A percentile compares a stretch with the other conserved stretches of the same genome.
Conservation (phyloP, 1,140 invertebrate species). For the Neelides sp. region DNA sequence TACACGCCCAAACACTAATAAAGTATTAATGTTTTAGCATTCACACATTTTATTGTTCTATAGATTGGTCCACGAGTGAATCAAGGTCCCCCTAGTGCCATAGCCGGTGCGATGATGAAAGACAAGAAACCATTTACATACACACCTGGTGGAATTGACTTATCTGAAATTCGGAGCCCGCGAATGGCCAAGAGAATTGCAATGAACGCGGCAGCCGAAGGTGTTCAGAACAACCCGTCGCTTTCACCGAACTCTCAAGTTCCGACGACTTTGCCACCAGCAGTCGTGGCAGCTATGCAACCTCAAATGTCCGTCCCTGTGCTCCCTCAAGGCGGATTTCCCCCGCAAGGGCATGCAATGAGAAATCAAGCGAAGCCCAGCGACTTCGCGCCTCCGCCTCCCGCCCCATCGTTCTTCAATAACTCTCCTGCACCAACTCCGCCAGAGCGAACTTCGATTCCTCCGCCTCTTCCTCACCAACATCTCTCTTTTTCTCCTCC, state of each 20-base stretch:
- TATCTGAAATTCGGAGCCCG: conserved; percentile 77
- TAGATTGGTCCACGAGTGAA: conserved; percentile 27
- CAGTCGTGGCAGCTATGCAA: conserved; percentile 43
- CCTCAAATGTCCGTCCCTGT: conserved; percentile 57
- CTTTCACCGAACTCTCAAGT: conserved; percentile 32
- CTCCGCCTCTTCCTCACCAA: conserved; percentile 32
- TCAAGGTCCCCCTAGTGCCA: conserved; percentile 58
- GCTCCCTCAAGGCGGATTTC: conserved; percentile 43
- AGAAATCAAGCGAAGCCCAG: conserved; percentile 20
- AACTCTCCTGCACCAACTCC: conserved; percentile 7
- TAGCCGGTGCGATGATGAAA: conserved; percentile 87
- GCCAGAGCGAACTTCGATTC: conserved; percentile 33
- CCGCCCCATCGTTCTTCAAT: conserved; percentile 6
- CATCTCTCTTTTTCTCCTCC: conserved; percentile 22
- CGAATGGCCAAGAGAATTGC: conserved; percentile 70
- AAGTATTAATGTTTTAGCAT: conserved; percentile 22
- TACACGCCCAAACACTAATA: conserved; percentile 4
- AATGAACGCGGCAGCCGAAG: conserved; percentile 44
- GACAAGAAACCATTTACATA: conserved; percentile 93
- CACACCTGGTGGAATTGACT: conserved; percentile 76
- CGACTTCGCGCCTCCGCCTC: conserved; percentile 14
- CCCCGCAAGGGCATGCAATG: conserved; percentile 11
- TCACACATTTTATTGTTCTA: conserved; percentile 1
- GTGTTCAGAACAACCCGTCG: conserved; percentile 39
- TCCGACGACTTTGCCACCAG: conserved; percentile 38